A percentile compares a stretch with the other conserved stretches of the same genome.
Evolutionary conservation across 1,140 invertebrate species (phyloP).

Genomic region (Solen grandis): DNA sequence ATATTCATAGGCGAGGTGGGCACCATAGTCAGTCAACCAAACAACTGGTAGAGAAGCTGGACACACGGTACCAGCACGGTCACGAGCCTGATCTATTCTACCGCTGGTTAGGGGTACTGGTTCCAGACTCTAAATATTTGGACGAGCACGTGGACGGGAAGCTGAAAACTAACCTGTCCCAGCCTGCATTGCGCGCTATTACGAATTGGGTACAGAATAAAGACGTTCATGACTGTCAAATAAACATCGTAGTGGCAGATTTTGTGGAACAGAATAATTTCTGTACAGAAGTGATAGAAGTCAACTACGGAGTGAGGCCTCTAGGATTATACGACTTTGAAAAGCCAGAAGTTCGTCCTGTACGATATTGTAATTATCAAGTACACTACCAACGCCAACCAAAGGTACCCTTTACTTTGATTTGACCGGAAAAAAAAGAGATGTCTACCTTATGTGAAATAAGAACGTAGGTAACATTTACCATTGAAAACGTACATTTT

Average conservation of each 20-base stretch:
- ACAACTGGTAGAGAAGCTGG: slow-evolving; percentile 3
- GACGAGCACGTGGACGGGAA: slow-evolving; percentile 12
- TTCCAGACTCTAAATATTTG: slow-evolving; percentile 3
- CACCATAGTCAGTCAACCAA: slow-evolving; percentile 3
- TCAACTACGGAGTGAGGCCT: slow-evolving; percentile 12
- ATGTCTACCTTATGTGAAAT: too few species aligned
- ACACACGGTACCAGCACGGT: slow-evolving; percentile 3
- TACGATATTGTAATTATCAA: too few species aligned
- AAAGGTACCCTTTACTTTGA: too few species aligned
- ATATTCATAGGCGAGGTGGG: slow-evolving; percentile 8
- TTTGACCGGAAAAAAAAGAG: too few species aligned
- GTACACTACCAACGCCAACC: too few species aligned
- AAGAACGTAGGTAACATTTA: too few species aligned
- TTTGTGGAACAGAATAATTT: slow-evolving; percentile 30
- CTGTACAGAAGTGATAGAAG: slow-evolving; percentile 6
- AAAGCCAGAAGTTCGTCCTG: too few species aligned
- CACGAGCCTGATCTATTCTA: slow-evolving; percentile 20
- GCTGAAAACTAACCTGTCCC: slow-evolving; percentile 9
- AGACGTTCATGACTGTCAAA: slow-evolving; percentile 15
- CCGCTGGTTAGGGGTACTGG: slow-evolving; percentile 17
- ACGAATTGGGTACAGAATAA: slow-evolving; percentile 25
- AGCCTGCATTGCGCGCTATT: background rate
- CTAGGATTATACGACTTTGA: slow-evolving; percentile 24
- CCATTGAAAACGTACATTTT: too few species aligned
- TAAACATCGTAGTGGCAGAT: slow-evolving; percentile 39